A percentile compares a stretch with the other conserved stretches of the same genome.
phyloP scores from a whole-genome alignment of 2,113 vertebrate species.

The Micromys minutus region DNA sequence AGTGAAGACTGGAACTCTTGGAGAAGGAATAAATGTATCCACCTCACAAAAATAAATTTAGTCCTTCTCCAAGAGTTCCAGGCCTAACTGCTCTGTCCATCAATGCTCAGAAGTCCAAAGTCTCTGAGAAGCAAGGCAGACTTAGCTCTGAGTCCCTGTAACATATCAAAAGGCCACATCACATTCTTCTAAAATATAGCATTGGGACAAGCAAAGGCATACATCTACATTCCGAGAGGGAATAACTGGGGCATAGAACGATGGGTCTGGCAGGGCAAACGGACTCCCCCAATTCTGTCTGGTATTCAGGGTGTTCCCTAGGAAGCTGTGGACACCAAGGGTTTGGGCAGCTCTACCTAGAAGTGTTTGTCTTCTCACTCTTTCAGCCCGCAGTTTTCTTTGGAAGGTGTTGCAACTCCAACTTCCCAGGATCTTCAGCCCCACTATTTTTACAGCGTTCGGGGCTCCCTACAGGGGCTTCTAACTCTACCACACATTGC shows the following conservation, averaged over 20 bases:
- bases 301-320: background rate
- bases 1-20: no score
- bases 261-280: background rate
- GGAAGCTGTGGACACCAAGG: background rate
- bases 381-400: background rate
- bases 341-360: background rate
- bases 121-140: background rate
- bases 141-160: background rate
- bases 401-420: background rate
- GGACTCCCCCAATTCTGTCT: background rate
- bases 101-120: background rate
- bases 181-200: background rate
- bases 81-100: background rate
- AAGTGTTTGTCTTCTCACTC: background rate
- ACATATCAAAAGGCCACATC: background rate
- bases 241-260: background rate
- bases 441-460: background rate
- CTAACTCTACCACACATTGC: background rate
- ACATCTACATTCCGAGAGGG: background rate
- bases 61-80: background rate
- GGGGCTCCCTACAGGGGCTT: background rate
- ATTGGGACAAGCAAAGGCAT: background rate
- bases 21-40: background rate
- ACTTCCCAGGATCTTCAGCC: background rate
- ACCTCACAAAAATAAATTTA: background rate